Conservation (phyloP, 2,113 vertebrate genomes). For the Passer montanus region DNA sequence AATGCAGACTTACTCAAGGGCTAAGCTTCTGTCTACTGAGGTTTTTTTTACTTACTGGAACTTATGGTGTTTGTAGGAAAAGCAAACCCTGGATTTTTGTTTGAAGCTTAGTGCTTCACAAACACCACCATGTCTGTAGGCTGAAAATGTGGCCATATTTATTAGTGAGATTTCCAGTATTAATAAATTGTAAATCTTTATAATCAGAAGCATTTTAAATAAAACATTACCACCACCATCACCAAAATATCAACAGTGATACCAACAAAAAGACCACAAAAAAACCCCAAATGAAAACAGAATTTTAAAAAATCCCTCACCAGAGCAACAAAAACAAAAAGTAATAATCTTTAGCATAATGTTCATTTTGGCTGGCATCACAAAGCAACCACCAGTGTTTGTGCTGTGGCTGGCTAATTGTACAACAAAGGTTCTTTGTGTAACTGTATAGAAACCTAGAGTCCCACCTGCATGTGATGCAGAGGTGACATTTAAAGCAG, state of each 20-base stretch:
- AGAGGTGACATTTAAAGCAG: not conserved
- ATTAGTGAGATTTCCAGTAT: not conserved
- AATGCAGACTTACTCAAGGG: not conserved
- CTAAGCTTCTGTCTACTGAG: not conserved
- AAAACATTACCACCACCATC: not conserved
- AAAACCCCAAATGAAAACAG: not conserved
- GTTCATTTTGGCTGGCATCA: not conserved
- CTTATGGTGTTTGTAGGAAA: fast-evolving
- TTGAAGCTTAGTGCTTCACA: not conserved
- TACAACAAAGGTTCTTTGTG: not conserved
- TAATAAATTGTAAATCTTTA: not conserved
- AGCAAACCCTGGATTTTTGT: not conserved
- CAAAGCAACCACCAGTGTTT: not conserved
- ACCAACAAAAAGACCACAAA: not conserved
- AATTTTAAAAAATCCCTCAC: not conserved
- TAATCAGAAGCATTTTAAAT: not conserved
- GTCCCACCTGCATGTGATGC: not conserved
- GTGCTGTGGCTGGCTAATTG: not conserved
- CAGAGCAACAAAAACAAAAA: not conserved
- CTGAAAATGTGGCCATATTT: not conserved
- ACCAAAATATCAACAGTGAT: not conserved
- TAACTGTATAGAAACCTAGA: not conserved
- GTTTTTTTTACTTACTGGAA: not conserved
- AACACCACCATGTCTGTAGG: not conserved
- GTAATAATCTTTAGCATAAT: not conserved